phyloP scores from a whole-genome alignment of 2,113 vertebrate species.

The Periophthalmodon schlosseri region DNA sequence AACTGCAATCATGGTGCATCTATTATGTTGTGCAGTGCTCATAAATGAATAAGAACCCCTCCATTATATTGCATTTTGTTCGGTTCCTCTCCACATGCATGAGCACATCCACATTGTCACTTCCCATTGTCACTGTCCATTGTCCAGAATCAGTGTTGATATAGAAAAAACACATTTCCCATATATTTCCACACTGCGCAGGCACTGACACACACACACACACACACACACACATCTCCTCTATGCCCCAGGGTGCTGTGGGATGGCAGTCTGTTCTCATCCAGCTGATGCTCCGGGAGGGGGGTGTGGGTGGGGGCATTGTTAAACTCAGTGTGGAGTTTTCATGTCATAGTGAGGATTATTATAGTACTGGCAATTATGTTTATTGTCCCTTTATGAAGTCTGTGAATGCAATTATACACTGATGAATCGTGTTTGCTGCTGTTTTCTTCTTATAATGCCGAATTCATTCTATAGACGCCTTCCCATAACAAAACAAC shows the following conservation, averaged over 20 bases:
- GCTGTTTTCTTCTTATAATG: background rate
- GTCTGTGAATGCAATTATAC: background rate
- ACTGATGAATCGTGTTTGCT: background rate
- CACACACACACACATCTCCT: no score
- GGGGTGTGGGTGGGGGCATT: background rate
- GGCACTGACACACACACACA: slow-evolving; percentile 21
- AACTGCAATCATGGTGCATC: background rate
- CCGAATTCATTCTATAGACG: background rate
- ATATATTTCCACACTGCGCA: slow-evolving; percentile 12
- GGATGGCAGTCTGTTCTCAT: slow-evolving; percentile 51
- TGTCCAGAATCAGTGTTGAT: slow-evolving; percentile 13
- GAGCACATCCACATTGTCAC: background rate
- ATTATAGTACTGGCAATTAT: background rate
- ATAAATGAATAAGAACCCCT: background rate
- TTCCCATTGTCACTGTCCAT: background rate
- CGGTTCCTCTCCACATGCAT: background rate
- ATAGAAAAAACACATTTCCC: background rate
- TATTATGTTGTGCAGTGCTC: background rate
- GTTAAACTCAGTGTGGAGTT: background rate
- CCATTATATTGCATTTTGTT: background rate
- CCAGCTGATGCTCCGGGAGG: slow-evolving; percentile 60
- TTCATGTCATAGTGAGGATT: background rate
- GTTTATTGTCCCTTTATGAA: background rate
- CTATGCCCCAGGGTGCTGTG: slow-evolving; percentile 46
- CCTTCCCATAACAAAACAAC: no score